These are phyloP conservation scores for Heliornis fulica DNA, from an alignment of 2,113 vertebrate species.

Conservation along the genomic window DNA sequence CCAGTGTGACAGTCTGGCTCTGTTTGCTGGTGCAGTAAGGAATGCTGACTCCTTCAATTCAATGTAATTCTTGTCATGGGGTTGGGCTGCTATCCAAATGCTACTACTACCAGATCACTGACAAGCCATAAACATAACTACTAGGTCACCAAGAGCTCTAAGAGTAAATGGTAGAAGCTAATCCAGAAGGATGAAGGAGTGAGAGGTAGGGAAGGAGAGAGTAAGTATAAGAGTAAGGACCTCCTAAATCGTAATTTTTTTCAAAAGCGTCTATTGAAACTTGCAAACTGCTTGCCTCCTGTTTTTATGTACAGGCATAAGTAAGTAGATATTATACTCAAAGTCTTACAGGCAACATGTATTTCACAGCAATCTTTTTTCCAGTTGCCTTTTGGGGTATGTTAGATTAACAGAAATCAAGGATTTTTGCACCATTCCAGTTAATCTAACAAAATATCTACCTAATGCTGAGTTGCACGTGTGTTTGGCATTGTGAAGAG, in stretches of 20 bases:
- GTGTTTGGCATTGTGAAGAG: background rate
- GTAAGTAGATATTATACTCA: background rate
- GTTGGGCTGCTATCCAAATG: background rate
- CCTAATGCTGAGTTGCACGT: accelerated
- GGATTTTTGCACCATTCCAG: background rate
- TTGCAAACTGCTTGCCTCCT: background rate
- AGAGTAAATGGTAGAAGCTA: background rate
- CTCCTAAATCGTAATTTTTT: background rate
- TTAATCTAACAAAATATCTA: background rate
- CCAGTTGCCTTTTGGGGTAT: background rate
- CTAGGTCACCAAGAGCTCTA: background rate
- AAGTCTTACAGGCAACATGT: background rate
- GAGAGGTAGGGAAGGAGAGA: background rate
- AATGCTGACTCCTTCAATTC: slow-evolving; percentile 38
- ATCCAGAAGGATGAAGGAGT: background rate
- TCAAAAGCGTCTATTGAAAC: background rate
- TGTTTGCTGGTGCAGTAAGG: slow-evolving; percentile 11
- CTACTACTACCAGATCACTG: background rate
- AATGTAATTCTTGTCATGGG: slow-evolving; percentile 30
- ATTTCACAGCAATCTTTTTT: background rate
- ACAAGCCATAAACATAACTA: background rate
- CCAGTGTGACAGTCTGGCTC: background rate
- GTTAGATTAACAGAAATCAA: background rate
- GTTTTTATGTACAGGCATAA: background rate
- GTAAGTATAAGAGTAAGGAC: background rate